Conservation (phyloP, 23 tunicate species). For the Corella eumyota region DNA sequence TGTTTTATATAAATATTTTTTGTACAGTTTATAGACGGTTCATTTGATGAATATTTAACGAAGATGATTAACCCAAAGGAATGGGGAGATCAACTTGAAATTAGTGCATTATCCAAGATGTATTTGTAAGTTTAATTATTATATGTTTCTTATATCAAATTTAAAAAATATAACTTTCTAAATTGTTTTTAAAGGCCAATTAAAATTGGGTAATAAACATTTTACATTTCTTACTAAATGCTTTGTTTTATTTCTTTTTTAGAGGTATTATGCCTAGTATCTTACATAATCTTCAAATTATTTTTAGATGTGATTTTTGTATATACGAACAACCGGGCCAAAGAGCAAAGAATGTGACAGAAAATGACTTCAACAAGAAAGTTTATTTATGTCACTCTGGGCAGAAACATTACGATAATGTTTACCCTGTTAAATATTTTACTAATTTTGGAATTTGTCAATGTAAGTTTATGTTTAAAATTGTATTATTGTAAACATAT, state of each 20-base stretch:
- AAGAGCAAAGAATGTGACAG: conserved; percentile 50
- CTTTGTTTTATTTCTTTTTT: too few relatives aligned
- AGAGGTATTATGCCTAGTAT: too few relatives aligned
- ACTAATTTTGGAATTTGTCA: conserved; percentile 49
- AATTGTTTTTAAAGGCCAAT: not conserved
- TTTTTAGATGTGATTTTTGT: conserved; percentile 44
- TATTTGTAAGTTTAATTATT: conserved; percentile 16
- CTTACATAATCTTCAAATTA: too few relatives aligned
- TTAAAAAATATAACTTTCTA: not conserved
- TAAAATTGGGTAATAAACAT: not conserved
- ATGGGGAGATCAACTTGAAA: conserved; percentile 52
- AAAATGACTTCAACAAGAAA: conserved; percentile 22
- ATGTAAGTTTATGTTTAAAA: too few relatives aligned
- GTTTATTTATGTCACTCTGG: conserved; percentile 47
- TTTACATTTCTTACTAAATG: too few relatives aligned
- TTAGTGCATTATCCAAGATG: conserved; percentile 42
- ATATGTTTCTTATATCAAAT: not conserved
- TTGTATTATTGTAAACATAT: too few relatives aligned
- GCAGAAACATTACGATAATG: conserved; percentile 58
- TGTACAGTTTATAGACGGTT: conserved; percentile 39
- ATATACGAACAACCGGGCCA: conserved; percentile 63
- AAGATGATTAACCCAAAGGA: conserved; percentile 45
- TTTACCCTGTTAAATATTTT: conserved; percentile 31
- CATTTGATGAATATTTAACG: conserved; percentile 53
- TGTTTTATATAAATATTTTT: not conserved